Base-by-base conservation (phyloP, 2,113 vertebrate genomes). In the Trogon melanurus region DNA sequence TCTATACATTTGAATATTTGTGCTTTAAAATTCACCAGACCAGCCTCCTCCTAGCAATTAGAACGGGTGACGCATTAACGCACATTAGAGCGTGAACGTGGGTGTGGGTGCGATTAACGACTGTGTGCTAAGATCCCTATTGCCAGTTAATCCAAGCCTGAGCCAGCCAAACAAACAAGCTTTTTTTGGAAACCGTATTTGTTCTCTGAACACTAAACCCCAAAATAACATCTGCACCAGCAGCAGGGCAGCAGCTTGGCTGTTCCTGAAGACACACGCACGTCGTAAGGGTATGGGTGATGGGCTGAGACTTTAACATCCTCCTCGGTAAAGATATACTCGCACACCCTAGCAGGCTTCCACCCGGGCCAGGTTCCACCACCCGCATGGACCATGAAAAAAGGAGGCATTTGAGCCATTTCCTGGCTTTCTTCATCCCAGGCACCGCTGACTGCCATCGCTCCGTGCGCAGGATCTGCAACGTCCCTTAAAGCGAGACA, bases 221-320 rank as follows among this genome's bases (percentile, higher is more conserved):
- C 41, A 45, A 41, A 57, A 26, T 9, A 54, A 34, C 0, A 0
- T 16, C 79, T 0, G 2, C 21, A 25, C 6, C 58, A 13, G 34
- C 34, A 29, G 34, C 0, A 10, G 17, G 44, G 45, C 14, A 18
- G 27, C 64, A 50, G 44, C 65, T 26, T 22, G n/a, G 32, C 26
- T 57, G 56, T 10, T 26, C 51, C 58, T 7, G 36, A 38, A 51
- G 58, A 18, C 32, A 4, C 1, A 19, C 0, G 6, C 21, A 19
- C 20, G 65, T 3, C 5, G 2, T 1, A 13, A 45, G 66, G 32
- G 13, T 22, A 5, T 2, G 1, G 48, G 25, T 7, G 29, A 12
- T 9, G 44, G 20, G 16, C 29, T 45, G 4, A 12, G 47, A 25
- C 62, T 4, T 36, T 13, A 32, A 11, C 7, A 6, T 8, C 1